Evolutionary conservation across 1,140 invertebrate genomes (phyloP), one percentile per base, ranked within the genome.

Genomic region (Eupristina koningsbergeri): DNA sequence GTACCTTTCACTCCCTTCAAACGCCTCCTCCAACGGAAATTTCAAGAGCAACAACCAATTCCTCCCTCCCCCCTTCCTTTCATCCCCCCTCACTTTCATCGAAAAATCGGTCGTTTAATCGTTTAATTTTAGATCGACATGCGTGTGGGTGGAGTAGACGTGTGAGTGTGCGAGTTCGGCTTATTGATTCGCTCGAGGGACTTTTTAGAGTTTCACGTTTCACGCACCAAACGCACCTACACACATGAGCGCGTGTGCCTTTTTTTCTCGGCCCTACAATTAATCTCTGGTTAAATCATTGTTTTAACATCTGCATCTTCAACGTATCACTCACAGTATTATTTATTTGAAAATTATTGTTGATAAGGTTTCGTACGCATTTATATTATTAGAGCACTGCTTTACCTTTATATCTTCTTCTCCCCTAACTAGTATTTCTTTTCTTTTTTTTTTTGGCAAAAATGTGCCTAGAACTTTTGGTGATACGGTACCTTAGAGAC

Each of bases 121-220:
- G 73, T 75, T 82, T 76, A 64, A 82, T 82, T 82, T 76, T 64
- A 82, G 58, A 82, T 75, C 17, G 8, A 29, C 6, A n/a, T 1
- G 6, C n/a, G 11, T 17, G 39, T 45, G 13, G n/a, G 69, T 15
- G 41, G 41, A 45, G 26, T 13, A 13, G 7, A 15, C 31, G 64
- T 13, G 17, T 15, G 34, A 36, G 64, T 6, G 34, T 17, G 34
- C 36, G 67, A 71, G 26, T 58, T 17, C 31, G 41, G 26, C n/a
- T 58, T 73, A 81, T 81, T 53, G 80, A 63, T 74, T 81, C 71
- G 69, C 80, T 75, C 71, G 80, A 73, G 71, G 36, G 22, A 61
- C 39, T 63, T 73, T 81, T 29, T 58, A 64, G 61, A 39, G 76
- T 58, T 39, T 77, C 31, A 34, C 50, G 22, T 19, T 17, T 53